These are phyloP conservation scores for Heliconius hortense DNA, from an alignment of 2,888 invertebrate genomes.

Conservation along the genomic window DNA sequence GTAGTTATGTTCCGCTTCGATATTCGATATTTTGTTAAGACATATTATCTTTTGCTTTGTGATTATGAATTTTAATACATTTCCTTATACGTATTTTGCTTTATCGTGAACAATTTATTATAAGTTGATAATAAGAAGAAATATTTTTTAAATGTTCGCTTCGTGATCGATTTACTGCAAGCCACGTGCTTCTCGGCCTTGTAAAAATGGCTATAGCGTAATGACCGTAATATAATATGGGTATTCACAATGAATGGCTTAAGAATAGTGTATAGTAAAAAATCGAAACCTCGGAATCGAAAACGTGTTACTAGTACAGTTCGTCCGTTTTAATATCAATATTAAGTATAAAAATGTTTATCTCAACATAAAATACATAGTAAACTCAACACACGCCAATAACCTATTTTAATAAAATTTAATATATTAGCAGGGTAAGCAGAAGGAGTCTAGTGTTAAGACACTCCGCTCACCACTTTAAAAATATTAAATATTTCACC, in stretches of 20 bases:
- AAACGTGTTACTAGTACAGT: neutral
- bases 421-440: neutral
- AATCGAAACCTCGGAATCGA: neutral
- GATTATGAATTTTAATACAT: neutral
- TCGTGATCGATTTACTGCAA: constrained; percentile 16
- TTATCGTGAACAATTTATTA: neutral
- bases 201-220: constrained; percentile 5
- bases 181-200: constrained; percentile 18
- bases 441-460: too few relatives aligned
- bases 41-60: constrained; percentile 3
- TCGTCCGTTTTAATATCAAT: neutral
- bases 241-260: neutral
- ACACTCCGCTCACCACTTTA: too few relatives aligned
- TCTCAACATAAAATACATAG: neutral
- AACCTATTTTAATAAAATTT: neutral
- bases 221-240: constrained; percentile 11
- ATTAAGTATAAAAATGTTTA: neutral
- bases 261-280: neutral
- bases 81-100: neutral
- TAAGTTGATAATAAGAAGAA: constrained; percentile 1
- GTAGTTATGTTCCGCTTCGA: neutral
- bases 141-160: neutral
- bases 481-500: too few relatives aligned
- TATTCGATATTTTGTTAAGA: neutral
- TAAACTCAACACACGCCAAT: neutral